phyloP scores from a whole-genome alignment of 2,797 vertebrate species.

The Tokudaia tokunoshimensis region DNA sequence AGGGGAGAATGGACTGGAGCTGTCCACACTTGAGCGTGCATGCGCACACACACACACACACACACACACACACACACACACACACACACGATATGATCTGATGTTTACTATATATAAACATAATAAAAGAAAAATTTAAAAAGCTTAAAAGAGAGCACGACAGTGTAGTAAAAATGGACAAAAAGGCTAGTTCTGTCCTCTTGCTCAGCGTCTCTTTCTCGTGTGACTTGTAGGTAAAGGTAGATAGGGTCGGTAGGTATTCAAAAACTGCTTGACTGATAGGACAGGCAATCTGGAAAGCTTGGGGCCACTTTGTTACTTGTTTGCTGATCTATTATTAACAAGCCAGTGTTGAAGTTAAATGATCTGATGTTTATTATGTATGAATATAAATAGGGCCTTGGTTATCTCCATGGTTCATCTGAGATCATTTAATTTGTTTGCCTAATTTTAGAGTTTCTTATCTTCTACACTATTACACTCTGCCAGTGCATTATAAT shows the following conservation, averaged over 20 bases:
- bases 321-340: constrained; percentile 45
- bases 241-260: neutral
- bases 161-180: constrained; percentile 2
- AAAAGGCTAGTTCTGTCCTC: neutral
- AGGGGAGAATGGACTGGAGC: neutral
- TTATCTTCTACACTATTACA: neutral
- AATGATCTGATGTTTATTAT: constrained; percentile 36
- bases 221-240: constrained; percentile 6
- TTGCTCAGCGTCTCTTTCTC: constrained; percentile 21
- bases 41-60: too few species aligned
- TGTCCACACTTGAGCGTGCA: too few species aligned
- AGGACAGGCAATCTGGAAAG: neutral
- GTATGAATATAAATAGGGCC: constrained; percentile 25
- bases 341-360: constrained; percentile 19
- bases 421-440: constrained; percentile 55
- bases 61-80: neutral
- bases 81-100: neutral
- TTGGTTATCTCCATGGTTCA: constrained; percentile 49
- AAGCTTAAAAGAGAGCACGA: neutral
- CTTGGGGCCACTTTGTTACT: constrained; percentile 9
- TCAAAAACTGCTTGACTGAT: neutral
- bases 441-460: neutral
- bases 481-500: neutral
- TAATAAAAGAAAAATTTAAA: neutral
- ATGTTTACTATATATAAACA: neutral